Base-by-base conservation (phyloP, 2,113 vertebrate species). In the Apteryx mantelli region DNA sequence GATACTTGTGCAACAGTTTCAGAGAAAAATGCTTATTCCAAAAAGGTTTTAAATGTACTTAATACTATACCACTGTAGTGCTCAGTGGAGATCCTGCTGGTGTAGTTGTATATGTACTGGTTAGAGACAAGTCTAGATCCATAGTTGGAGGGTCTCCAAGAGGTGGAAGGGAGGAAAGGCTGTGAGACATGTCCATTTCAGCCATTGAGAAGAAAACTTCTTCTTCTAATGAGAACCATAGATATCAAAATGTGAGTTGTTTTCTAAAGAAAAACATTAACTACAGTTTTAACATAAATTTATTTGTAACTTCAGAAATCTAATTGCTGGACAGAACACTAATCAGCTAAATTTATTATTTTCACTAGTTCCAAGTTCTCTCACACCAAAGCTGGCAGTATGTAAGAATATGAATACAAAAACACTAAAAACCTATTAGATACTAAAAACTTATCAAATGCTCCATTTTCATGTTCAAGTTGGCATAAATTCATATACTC, bases 181-280 rank as follows among this genome's bases (percentile, higher is more conserved):
- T 99, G 92, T 99, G 99, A 63, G 99, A 99, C 99, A 99, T 99
- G 94, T 99, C 99, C 99, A 99, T 99, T 95, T 99, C 99, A 61
- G 99, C 99, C 99, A 99, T 99, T 64, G 99, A 99, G 97, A 99
- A 99, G 98, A 99, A 99, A 80, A 99, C 99, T 96, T 99, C 99
- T 97, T 99, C 99, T 98, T 99, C 97, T 99, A 82, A 42, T 91
- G 77, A 73, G 58, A 98, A 73, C 40, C 75, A 88, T 2, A 93
- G 60, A 92, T 2, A 88, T 56, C 7, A 55, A 95, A 93, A 96
- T 22, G 80, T 24, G 18, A 60, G 17, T 40, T 86, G 79, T 46
- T 61, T 88, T 86, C 22, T 22, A 64, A 87, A 17, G 9, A 40
- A 63, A 86, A 60, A 36, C 40, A 75, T 32, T 5, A 32, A 21